phyloP scores from a whole-genome alignment of 2,888 invertebrate species.

The Slavum lentiscoides region DNA sequence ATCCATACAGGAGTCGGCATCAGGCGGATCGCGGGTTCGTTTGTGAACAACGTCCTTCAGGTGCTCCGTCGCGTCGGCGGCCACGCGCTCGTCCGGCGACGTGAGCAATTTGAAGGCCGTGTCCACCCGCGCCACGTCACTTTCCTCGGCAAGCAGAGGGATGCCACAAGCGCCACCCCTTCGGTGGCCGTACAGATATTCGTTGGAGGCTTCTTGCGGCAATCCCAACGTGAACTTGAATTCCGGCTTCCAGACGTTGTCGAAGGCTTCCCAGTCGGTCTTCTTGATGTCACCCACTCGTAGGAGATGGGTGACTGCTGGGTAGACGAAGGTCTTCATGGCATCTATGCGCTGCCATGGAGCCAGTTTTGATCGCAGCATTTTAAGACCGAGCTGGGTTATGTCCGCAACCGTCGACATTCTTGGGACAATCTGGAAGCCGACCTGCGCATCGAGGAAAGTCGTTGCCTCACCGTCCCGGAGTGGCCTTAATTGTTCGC shows the following conservation, averaged over 20 bases:
- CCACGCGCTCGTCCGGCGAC: neutral
- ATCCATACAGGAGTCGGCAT: rapidly evolving
- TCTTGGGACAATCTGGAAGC: neutral
- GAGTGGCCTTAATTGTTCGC: rapidly evolving
- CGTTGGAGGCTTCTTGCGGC: neutral
- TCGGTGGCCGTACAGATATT: neutral
- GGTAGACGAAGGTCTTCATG: neutral
- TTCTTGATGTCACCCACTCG: neutral
- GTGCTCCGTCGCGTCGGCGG: neutral
- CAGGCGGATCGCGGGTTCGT: neutral
- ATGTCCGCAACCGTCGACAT: neutral
- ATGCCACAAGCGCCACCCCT: neutral
- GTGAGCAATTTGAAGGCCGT: neutral
- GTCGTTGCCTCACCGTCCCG: neutral
- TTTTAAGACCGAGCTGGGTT: rapidly evolving
- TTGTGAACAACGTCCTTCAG: neutral
- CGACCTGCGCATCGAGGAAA: neutral
- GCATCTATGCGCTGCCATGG: neutral
- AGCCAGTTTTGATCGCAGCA: neutral
- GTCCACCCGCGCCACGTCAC: neutral
- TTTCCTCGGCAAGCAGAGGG: neutral
- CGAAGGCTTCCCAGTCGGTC: neutral
- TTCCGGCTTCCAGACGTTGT: neutral
- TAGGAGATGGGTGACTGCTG: neutral
- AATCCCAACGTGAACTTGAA: rapidly evolving